Base-by-base conservation (phyloP, 2,113 vertebrate species). In the Oreochromis spilurus region DNA sequence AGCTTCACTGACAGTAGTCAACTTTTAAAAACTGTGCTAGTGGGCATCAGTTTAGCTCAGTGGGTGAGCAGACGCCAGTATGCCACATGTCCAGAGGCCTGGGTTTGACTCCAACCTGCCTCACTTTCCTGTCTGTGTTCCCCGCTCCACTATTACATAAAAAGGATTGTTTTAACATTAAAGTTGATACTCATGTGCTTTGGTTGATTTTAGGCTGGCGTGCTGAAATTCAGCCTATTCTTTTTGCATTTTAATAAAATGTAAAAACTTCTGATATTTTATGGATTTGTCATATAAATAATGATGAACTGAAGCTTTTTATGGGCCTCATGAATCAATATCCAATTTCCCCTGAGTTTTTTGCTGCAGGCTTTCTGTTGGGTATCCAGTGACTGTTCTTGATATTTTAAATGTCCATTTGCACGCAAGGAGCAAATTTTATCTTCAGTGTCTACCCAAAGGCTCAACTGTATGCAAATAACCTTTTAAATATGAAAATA, bases 371-470 rank as follows among this genome's bases (percentile, higher is more conserved):
- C 82, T 62, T 21, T 82, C 79, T 54, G 53, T 58, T 48, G 75
- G 79, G 38, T 77, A 55, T 85, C 77, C 79, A 78, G 78, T 92
- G 2, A 85, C 24, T 52, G 57, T 38, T 8, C 43, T 29, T 75
- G 70, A 75, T n/a, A 31, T 10, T 90, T 84, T 31, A 38, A 89
- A 85, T 85, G 75, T 7, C 54, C 80, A 86, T 86, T 91, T 90
- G 60, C 45, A 84, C 77, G 58, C 57, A 58, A 77, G 26, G 31
- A 54, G 80, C 24, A 55, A 21, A 55, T 60, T 48, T 45, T 53
- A 53, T 84, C 53, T 31, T 36, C 19, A 8, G 6, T 26, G 10
- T 67, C 14, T 65, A 75, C 67, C 91, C 79, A 81, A 86, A 70
- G 87, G 77, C 80, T 67, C 5, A 6, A 16, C 6, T 85, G 29